Conservation (phyloP, 2,113 vertebrate genomes). For the Nasalis larvatus region DNA sequence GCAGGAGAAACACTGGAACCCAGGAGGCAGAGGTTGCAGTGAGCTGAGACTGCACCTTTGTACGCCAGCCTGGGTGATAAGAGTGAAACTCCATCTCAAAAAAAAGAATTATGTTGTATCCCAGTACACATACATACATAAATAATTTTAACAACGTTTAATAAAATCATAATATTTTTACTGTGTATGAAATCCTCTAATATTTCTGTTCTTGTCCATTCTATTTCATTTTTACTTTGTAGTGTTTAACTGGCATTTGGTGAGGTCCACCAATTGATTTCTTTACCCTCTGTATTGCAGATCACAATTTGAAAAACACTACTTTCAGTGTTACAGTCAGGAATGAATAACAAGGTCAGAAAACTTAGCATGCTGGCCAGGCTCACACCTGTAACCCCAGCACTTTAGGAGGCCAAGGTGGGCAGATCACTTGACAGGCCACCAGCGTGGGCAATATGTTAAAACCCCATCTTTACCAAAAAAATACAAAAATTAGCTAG, state of each 20-base stretch:
- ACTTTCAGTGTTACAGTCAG: not conserved
- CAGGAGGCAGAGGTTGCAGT: no score
- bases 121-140: not conserved
- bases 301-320: not conserved
- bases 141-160: not conserved
- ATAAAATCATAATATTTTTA: slow-evolving; percentile 13
- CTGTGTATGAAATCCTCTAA: not conserved
- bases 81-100: no score
- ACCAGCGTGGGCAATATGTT: no score
- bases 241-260: not conserved
- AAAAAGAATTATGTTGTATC: not conserved
- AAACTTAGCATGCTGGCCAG: not conserved
- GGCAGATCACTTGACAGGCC: no score
- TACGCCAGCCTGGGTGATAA: no score
- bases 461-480: no score
- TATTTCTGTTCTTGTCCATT: not conserved
- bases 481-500: no score
- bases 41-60: no score
- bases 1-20: no score
- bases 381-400: no score
- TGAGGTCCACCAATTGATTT: not conserved
- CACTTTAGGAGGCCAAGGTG: no score
- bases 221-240: not conserved
- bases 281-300: not conserved
- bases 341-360: not conserved